These are phyloP conservation scores for Chrysomallon squamiferum DNA, from an alignment of 1,140 invertebrate species.

Conservation along the genomic window DNA sequence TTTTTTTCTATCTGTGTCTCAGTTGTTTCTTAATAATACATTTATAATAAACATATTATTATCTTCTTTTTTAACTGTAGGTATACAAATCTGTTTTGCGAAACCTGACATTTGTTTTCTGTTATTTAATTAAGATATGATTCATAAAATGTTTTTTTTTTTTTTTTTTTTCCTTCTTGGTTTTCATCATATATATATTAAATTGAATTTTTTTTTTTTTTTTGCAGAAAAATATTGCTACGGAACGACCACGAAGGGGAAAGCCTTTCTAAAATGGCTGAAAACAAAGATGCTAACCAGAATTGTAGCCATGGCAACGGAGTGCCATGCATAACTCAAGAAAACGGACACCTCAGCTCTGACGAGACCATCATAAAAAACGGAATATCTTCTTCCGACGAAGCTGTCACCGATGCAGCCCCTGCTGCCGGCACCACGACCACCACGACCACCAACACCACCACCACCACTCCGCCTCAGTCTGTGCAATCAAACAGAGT, in stretches of 20 bases:
- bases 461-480: not conserved
- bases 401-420: not conserved
- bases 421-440: too few relatives aligned
- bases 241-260: conserved; percentile 15
- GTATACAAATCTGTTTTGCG: too few relatives aligned
- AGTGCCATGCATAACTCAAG: conserved; percentile 9
- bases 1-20: too few relatives aligned
- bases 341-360: conserved; percentile 29
- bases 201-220: not conserved
- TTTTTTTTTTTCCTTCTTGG: too few relatives aligned
- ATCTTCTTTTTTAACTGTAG: too few relatives aligned
- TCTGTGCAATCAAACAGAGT: conserved; percentile 6
- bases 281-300: conserved; percentile 14
- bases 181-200: too few relatives aligned
- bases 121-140: too few relatives aligned
- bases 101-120: too few relatives aligned
- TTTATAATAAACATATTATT: too few relatives aligned
- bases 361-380: conserved; percentile 18
- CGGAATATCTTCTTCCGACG: conserved; percentile 7
- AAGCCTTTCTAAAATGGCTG: conserved; percentile 6
- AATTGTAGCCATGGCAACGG: conserved; percentile 15
- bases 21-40: too few relatives aligned
- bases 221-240: conserved; percentile 4
- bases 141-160: too few relatives aligned
- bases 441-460: too few relatives aligned